phyloP scores from a whole-genome alignment of 2,888 invertebrate genomes.

The Apotomis turbidana region DNA sequence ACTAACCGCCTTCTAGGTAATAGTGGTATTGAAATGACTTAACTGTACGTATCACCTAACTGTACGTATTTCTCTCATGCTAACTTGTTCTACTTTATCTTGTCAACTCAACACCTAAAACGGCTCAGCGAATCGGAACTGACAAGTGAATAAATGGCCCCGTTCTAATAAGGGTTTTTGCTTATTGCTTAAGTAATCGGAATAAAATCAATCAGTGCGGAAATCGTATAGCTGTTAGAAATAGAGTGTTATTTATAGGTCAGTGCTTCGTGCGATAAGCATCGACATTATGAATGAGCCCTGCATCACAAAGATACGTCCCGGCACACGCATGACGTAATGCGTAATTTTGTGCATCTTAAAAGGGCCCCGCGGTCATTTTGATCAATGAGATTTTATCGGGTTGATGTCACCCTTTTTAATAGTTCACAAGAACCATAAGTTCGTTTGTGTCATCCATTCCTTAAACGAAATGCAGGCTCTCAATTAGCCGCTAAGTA shows the following conservation, averaged over 20 bases:
- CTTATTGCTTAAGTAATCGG: slow-evolving; percentile 23
- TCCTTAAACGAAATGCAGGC: slow-evolving; percentile 5
- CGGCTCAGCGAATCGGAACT: slow-evolving; percentile 6
- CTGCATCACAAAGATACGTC: slow-evolving; percentile 41
- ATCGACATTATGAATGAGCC: slow-evolving; percentile 49
- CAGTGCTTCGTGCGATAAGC: slow-evolving; percentile 66
- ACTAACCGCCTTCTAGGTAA: too few species aligned
- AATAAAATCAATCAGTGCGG: slow-evolving; percentile 2
- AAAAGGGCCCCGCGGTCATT: slow-evolving; percentile 4
- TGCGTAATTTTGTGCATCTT: slow-evolving; percentile 19
- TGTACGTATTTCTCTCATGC: neutral
- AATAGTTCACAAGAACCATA: neutral
- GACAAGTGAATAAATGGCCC: slow-evolving; percentile 9
- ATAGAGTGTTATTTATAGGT: slow-evolving; percentile 53
- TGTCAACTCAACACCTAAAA: slow-evolving; percentile 17
- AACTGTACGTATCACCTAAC: neutral
- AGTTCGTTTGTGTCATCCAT: neutral
- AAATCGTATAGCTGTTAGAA: slow-evolving; percentile 13
- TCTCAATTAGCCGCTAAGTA: slow-evolving; percentile 18
- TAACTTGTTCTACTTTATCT: slow-evolving; percentile 2
- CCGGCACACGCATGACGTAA: slow-evolving; percentile 26
- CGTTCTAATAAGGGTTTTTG: slow-evolving; percentile 17
- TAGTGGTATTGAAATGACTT: too few species aligned
- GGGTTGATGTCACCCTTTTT: slow-evolving; percentile 31
- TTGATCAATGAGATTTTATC: slow-evolving; percentile 30